Conservation (phyloP, 2,888 invertebrate genomes). For the Apamea sordens region DNA sequence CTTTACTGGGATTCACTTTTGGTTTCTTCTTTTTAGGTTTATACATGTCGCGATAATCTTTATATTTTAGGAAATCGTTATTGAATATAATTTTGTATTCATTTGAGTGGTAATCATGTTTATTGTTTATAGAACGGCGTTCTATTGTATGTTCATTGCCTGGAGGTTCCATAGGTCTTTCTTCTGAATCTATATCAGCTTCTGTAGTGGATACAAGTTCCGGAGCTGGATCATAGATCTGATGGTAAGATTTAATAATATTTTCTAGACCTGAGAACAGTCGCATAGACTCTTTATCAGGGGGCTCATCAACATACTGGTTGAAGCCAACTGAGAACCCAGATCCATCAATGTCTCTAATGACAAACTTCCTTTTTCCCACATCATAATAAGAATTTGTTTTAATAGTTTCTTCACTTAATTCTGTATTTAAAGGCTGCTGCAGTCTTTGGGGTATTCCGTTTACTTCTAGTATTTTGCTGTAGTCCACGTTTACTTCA, state of each 20-base stretch:
- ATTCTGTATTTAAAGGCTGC: conserved; percentile 77
- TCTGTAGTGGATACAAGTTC: conserved; percentile 18
- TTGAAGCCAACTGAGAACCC: conserved; percentile 85
- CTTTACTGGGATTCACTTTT: conserved; percentile 8
- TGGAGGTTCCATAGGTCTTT: conserved; percentile 26
- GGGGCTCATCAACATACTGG: conserved; percentile 81
- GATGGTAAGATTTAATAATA: conserved; percentile 79
- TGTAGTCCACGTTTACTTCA: conserved; percentile 77
- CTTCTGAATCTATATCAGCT: conserved; percentile 39
- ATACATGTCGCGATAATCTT: conserved; percentile 75
- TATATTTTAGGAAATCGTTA: conserved; percentile 70
- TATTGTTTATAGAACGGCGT: conserved; percentile 68
- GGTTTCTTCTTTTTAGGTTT: conserved; percentile 58
- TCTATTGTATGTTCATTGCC: conserved; percentile 68
- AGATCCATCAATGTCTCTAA: conserved; percentile 83
- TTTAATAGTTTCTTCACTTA: conserved; percentile 63
- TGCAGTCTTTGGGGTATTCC: conserved; percentile 82
- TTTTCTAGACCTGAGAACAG: conserved; percentile 82
- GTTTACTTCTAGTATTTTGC: conserved; percentile 71
- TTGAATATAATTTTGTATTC: conserved; percentile 74
- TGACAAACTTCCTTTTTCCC: conserved; percentile 78
- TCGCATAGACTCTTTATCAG: conserved; percentile 81
- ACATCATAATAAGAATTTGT: conserved; percentile 70
- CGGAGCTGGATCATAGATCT: conserved; percentile 70
- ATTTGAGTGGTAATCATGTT: conserved; percentile 75